These are phyloP conservation scores for Phocoena sinus DNA, from an alignment of 2,113 vertebrate genomes.

Conservation along the genomic window DNA sequence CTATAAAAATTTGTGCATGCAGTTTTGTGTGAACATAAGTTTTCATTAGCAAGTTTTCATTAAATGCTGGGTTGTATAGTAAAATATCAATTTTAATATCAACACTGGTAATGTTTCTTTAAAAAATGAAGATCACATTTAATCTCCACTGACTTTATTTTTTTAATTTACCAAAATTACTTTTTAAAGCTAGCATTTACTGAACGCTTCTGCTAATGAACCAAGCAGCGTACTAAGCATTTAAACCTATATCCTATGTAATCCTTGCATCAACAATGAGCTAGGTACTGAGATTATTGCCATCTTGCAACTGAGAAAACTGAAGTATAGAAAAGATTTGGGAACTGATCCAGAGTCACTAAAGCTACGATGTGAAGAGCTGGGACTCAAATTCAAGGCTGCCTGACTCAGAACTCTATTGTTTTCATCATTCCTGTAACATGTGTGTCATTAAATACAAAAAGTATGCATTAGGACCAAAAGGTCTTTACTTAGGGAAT, in stretches of 20 bases:
- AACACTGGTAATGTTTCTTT: not conserved
- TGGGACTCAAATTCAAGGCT: not conserved
- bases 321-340: not conserved
- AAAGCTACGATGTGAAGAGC: not conserved
- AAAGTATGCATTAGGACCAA: not conserved
- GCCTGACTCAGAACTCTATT: not conserved
- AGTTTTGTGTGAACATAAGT: not conserved
- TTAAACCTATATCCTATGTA: not conserved
- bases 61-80: not conserved
- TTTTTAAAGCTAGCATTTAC: not conserved
- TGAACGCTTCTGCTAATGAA: not conserved
- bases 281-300: not conserved
- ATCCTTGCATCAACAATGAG: not conserved
- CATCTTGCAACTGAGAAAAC: not conserved
- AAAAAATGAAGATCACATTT: not conserved
- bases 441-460: not conserved
- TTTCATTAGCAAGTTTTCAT: not conserved
- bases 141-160: not conserved
- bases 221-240: not conserved
- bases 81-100: not conserved
- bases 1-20: not conserved
- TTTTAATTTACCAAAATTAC: slow-evolving; percentile 9
- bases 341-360: not conserved
- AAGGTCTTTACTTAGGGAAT: not conserved
- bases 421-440: not conserved